A percentile compares a stretch with the other conserved stretches of the same genome.
Conservation (phyloP, 2,113 vertebrate species). For the Phainopepla nitens region DNA sequence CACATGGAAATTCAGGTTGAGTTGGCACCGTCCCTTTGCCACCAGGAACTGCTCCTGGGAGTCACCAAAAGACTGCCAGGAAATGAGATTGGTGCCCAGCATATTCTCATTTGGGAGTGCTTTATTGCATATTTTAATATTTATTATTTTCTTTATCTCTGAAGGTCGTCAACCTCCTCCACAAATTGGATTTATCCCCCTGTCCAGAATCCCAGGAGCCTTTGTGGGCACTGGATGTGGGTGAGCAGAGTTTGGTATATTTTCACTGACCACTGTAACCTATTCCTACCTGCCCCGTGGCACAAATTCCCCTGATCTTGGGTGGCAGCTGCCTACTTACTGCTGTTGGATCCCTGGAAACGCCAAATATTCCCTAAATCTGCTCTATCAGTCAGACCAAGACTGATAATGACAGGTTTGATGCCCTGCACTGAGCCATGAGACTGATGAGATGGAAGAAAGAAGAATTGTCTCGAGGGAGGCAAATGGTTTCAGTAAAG, state of each 20-base stretch:
- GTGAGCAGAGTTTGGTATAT: not conserved
- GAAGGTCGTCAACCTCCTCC: fast-evolving
- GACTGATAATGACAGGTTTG: not conserved
- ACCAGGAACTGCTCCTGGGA: not conserved
- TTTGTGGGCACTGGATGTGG: not conserved
- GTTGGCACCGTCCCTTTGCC: not conserved
- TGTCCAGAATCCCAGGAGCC: not conserved
- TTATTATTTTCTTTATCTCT: not conserved
- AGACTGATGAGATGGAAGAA: not conserved
- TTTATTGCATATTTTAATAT: not conserved
- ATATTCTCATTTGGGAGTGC: not conserved
- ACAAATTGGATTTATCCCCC: not conserved
- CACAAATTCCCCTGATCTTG: not conserved
- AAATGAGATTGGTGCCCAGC: not conserved
- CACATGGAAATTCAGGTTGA: not conserved
- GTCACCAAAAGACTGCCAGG: not conserved
- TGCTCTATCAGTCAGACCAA: not conserved
- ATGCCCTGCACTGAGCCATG: not conserved
- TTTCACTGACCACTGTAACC: not conserved
- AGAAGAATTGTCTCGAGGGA: not conserved
- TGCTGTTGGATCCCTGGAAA: not conserved
- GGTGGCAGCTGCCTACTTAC: not conserved
- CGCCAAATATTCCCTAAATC: not conserved
- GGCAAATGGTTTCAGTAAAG: not conserved
- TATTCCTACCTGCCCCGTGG: not conserved